Evolutionary conservation across 2,888 invertebrate genomes (phyloP), one percentile per base, ranked within the genome.

Genomic region (Eupithecia subumbrata): DNA sequence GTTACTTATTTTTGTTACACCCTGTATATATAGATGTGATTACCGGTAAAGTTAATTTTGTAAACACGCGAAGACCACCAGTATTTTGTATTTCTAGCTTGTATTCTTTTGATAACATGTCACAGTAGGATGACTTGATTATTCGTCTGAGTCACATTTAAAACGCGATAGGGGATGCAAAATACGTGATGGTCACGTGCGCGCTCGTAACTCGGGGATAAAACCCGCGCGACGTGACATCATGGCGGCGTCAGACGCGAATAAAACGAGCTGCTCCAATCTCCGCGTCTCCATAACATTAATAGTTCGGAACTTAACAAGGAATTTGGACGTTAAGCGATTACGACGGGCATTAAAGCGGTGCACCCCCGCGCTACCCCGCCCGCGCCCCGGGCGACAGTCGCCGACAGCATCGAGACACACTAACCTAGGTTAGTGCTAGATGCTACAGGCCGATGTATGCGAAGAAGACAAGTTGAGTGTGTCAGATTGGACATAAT

Each of bases 241-340:
- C 56, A 68, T 48, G 30, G 45, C 63, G 75, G 75, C 75, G 71
- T 64, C 76, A 76, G 74, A 72, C 76, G 68, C 64, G 16, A 71
- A 74, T 78, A 74, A 76, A 78, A 78, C 56, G 68, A 67, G 69
- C 48, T 74, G 43, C 64, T 74, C 56, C 45, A 56, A 74, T 71
- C 66, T 69, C 34, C 48, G 52, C 70, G 75, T 69, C 73, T 76
- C 70, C 73, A 74, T 76, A 76, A 75, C 75, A 73, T 78, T 73
- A 78, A 78, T 78, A 75, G 76, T 76, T 76, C 56, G 73, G 74
- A 72, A 76, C 64, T 37, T 76, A 48, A 75, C 67, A 70, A 71
- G 69, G n/a, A 69, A 71, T 73, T 71, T 66, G 72, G 74, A 75
- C 73, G 75, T 73, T n/a, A 74, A 73, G 70, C 71, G 72, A 76